phyloP scores from a whole-genome alignment of 2,888 invertebrate genomes.

The Tetheella fluctuosa region DNA sequence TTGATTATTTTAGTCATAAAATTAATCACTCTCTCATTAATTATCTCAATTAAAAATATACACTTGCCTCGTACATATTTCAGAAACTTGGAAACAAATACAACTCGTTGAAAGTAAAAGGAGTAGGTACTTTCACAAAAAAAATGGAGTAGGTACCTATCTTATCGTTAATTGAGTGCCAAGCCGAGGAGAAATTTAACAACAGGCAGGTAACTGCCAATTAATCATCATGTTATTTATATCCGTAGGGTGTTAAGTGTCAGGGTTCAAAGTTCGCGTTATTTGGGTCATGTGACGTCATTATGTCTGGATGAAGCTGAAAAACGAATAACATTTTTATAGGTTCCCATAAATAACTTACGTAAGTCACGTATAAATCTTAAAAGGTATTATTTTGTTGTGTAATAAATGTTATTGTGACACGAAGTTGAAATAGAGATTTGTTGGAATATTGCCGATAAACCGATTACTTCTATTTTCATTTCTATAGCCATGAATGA shows the following conservation, averaged over 20 bases:
- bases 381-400: conserved; percentile 21
- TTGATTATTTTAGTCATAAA: too few species aligned
- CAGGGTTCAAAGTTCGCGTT: conserved; percentile 24
- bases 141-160: too few species aligned
- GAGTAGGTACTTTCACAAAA: too few species aligned
- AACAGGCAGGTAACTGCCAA: conserved; percentile 20
- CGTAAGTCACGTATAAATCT: conserved; percentile 35
- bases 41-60: too few species aligned
- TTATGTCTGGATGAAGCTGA: conserved; percentile 31
- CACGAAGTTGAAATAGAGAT: conserved; percentile 1
- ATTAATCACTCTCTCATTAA: too few species aligned
- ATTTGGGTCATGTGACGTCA: conserved; percentile 34
- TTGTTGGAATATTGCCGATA: neutral
- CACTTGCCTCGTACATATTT: too few species aligned
- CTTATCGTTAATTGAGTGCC: conserved; percentile 8
- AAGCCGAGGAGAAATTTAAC: neutral
- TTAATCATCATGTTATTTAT: conserved; percentile 29
- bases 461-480: too few species aligned
- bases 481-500: too few species aligned
- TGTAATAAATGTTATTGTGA: conserved; percentile 17
- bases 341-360: conserved; percentile 34
- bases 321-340: conserved; percentile 48
- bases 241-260: conserved; percentile 20
- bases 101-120: too few species aligned
- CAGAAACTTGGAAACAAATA: too few species aligned